Evolutionary conservation across 2,797 vertebrate genomes (phyloP), one percentile per base, ranked within the genome.

Genomic region (Trachops cirrhosus): DNA sequence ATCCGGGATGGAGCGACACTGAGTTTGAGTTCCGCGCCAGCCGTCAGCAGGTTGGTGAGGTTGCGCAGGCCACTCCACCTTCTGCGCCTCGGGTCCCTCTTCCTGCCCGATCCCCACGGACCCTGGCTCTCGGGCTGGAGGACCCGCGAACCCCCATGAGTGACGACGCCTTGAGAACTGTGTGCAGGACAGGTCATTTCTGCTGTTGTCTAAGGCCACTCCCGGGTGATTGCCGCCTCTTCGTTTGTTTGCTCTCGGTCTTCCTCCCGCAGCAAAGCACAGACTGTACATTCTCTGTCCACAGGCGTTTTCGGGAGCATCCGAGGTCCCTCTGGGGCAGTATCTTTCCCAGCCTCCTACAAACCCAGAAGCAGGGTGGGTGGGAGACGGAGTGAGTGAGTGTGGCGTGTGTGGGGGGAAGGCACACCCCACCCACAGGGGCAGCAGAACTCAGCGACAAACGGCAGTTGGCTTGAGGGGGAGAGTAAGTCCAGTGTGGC

Each of bases 101-200:
- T 21, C 9, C 8, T 41, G 6, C 11, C 3, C 8, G n/a, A 15
- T 54, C 37, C 14, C 16, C 68, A 24, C 32, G 9, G 41, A 29
- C 68, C 11, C 14, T 10, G n/a, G 37, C 15, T 39, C 29, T 26
- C 34, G 0, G 26, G 18, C 9, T 22, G 39, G 68, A 24, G 82
- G 71, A 8, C 4, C 52, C 10, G 1, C 12, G 59, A 48, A 59
- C 77, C 22, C 19, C 9, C 39, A 8, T 0, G 0, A 9, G 29
- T 3, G 8, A 39, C 3, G 16, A 10, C 18, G 21, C 44, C n/a
- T n/a, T 39, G 62, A 16, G 77, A 34, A 62, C 7, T 9, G 21
- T 41, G 0, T 2, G 5, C 22, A 29, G 15, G 67, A 9, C 26
- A 24, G 5, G 0, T 29, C 19, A 1, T 26, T 73, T 59, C 29